These are phyloP conservation scores for Charaxes varanes DNA, from an alignment of 1,140 invertebrate species.

Conservation along the genomic window DNA sequence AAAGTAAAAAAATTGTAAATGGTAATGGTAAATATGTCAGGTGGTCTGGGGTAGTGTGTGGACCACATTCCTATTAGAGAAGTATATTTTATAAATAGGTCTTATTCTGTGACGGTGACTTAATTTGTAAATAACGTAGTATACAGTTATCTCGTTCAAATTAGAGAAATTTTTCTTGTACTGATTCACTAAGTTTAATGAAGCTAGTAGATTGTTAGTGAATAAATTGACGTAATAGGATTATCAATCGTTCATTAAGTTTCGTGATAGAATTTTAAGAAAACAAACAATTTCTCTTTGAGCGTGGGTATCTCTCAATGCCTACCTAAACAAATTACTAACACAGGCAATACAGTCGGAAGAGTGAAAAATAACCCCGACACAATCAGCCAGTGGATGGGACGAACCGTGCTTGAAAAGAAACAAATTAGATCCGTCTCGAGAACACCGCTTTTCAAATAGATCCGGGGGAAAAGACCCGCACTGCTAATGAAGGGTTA, in stretches of 20 bases:
- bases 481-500: conserved; percentile 53
- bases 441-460: conserved; percentile 47
- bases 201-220: background rate
- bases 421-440: conserved; percentile 61
- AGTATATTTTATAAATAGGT: too few species aligned
- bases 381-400: conserved; percentile 46
- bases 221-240: background rate
- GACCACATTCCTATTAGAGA: too few species aligned
- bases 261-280: conserved; percentile 5
- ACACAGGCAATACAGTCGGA: conserved; percentile 28
- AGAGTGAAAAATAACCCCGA: conserved; percentile 46
- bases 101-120: too few species aligned
- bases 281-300: conserved; percentile 9
- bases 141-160: too few species aligned
- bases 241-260: conserved; percentile 1
- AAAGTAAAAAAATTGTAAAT: too few species aligned
- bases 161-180: too few species aligned
- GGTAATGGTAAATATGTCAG: too few species aligned
- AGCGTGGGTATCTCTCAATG: conserved; percentile 11
- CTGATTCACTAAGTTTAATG: too few species aligned
- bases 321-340: conserved; percentile 21
- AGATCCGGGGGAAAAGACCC: conserved; percentile 40
- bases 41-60: too few species aligned
- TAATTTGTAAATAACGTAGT: too few species aligned
- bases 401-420: conserved; percentile 53